Conservation (phyloP, 2,113 vertebrate genomes). For the Isurus oxyrinchus region DNA sequence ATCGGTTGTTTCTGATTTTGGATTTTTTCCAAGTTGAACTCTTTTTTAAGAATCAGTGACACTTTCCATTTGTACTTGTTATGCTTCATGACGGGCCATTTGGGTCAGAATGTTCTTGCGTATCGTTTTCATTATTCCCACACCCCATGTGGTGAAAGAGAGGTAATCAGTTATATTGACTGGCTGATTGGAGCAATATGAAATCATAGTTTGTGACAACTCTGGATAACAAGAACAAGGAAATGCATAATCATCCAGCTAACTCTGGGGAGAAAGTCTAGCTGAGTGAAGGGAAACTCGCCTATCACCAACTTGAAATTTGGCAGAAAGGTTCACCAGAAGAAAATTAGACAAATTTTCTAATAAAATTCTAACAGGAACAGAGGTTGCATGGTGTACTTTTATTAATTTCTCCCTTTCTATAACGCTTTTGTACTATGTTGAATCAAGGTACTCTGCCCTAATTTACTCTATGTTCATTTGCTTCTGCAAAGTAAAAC, state of each 20-base stretch:
- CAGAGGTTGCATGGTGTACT: not conserved
- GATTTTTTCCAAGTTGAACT: not conserved
- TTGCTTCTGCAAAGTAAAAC: not conserved
- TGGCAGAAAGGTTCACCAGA: not conserved
- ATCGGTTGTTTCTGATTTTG: not conserved
- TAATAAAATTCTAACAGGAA: not conserved
- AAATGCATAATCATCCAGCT: not conserved
- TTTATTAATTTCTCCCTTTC: not conserved
- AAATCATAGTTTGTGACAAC: not conserved
- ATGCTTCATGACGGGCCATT: not conserved
- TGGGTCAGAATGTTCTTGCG: not conserved
- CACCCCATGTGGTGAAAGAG: not conserved
- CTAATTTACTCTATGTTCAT: not conserved
- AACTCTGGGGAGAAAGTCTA: not conserved
- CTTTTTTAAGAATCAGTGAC: not conserved
- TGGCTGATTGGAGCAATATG: not conserved
- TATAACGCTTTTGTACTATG: not conserved
- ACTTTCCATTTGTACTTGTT: not conserved
- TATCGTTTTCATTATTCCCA: not conserved
- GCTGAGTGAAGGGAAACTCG: not conserved
- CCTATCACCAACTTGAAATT: not conserved
- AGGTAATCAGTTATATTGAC: not conserved
- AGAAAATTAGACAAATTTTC: not conserved
- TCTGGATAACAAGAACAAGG: not conserved
- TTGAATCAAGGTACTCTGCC: not conserved